Conservation (phyloP, 2,797 vertebrate genomes). For the Poecilia velifera region DNA sequence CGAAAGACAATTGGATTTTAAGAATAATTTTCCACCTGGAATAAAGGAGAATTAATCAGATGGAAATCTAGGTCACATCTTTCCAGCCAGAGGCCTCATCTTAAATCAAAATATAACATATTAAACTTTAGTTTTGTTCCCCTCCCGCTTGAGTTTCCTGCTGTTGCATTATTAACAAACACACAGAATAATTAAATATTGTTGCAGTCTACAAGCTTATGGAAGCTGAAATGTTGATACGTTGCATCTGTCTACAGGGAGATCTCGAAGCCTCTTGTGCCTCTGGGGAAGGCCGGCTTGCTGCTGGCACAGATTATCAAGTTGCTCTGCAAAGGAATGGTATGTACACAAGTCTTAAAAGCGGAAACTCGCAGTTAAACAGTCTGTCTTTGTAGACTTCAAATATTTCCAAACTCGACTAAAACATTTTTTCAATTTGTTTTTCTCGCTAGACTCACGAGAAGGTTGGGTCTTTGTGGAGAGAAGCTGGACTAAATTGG, state of each 20-base stretch:
- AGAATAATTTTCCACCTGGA: not conserved
- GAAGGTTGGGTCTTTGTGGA: slow-evolving; percentile 91
- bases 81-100: not conserved
- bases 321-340: slow-evolving; percentile 94
- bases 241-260: slow-evolving; percentile 80
- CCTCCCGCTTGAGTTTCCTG: not conserved
- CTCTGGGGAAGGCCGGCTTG: slow-evolving; percentile 88
- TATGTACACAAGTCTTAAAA: slow-evolving; percentile 66
- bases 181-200: not conserved
- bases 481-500: slow-evolving; percentile 90
- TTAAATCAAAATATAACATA: not conserved
- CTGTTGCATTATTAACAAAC: not conserved
- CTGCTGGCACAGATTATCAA: slow-evolving; percentile 90
- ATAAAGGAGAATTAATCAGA: not conserved
- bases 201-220: not conserved
- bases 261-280: slow-evolving; percentile 91
- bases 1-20: not conserved
- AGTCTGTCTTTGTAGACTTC: not conserved
- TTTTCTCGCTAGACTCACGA: slow-evolving; percentile 85
- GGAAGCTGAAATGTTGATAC: not conserved
- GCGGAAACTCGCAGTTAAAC: not conserved
- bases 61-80: slow-evolving; percentile 13
- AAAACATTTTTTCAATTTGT: not conserved
- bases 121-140: not conserved
- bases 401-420: not conserved